Evolutionary conservation across 2,797 vertebrate genomes (phyloP).

Genomic region (Myripristis jacobus): DNA sequence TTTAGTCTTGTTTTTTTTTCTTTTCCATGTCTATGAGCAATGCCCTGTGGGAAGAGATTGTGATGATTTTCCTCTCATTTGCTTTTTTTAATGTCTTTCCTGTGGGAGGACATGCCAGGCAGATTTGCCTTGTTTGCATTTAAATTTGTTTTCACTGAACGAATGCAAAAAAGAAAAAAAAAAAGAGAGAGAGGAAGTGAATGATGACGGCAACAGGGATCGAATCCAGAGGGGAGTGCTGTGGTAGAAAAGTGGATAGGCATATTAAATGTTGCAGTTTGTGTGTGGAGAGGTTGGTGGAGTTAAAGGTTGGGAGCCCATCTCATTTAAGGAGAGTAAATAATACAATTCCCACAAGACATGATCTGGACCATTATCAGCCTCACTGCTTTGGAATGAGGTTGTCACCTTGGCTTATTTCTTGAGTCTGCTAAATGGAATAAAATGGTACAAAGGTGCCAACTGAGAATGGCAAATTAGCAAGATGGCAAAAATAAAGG

Average conservation of each 20-base stretch:
- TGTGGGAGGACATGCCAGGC: constrained; percentile 61
- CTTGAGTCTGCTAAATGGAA: constrained; percentile 29
- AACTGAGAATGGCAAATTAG: constrained; percentile 50
- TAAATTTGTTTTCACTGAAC: constrained; percentile 64
- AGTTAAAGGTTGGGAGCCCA: constrained; percentile 16
- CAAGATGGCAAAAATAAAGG: constrained; percentile 22
- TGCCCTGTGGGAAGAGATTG: constrained; percentile 38
- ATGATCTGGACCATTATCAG: constrained; percentile 38
- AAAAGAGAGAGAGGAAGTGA: constrained; percentile 27
- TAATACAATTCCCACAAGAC: constrained; percentile 26
- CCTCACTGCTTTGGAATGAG: constrained; percentile 30
- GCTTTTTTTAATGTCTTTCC: constrained; percentile 57
- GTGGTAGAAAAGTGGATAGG: constrained; percentile 41
- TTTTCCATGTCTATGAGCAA: constrained; percentile 18
- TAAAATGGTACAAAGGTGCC: constrained; percentile 36
- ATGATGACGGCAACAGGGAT: constrained; percentile 45
- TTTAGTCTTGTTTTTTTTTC: constrained; percentile 26
- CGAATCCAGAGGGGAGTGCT: constrained; percentile 49
- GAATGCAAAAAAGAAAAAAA: constrained; percentile 12
- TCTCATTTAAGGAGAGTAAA: constrained; percentile 43
- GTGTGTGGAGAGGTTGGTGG: neutral
- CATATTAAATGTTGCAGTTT: constrained; percentile 33
- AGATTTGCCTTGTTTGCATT: constrained; percentile 73
- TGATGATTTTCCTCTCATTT: constrained; percentile 59
- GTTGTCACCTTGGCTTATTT: constrained; percentile 29